Conservation (phyloP, 2,113 vertebrate species). For the Phoxinus phoxinus region DNA sequence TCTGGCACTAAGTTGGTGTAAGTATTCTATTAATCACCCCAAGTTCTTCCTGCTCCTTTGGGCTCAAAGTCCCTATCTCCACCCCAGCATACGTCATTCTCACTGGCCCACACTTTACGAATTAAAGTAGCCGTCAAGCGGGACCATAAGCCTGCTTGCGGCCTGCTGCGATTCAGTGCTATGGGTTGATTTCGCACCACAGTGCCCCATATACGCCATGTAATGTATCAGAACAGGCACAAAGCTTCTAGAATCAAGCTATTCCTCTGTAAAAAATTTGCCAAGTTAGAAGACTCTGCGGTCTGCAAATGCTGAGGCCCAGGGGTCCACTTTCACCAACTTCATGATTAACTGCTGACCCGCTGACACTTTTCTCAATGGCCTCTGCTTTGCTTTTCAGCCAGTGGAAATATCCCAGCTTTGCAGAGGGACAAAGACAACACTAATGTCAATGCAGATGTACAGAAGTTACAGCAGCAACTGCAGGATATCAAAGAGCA, state of each 20-base stretch:
- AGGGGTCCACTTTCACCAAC: not conserved
- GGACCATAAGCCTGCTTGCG: not conserved
- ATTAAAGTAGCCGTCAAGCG: not conserved
- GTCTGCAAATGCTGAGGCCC: slow-evolving; percentile 12
- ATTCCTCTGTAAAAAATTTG: not conserved
- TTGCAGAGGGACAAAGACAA: slow-evolving; percentile 98
- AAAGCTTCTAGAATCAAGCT: not conserved
- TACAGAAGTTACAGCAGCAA: slow-evolving; percentile 97
- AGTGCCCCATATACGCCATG: not conserved
- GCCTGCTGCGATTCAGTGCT: slow-evolving; percentile 5
- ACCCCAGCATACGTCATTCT: not conserved
- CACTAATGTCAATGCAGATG: slow-evolving; percentile 97
- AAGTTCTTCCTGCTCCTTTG: slow-evolving; percentile 61
- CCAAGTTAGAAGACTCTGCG: not conserved
- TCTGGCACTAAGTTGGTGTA: slow-evolving; percentile 85
- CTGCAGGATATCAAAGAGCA: slow-evolving; percentile 99
- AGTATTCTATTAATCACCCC: slow-evolving; percentile 72
- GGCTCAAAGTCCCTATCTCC: slow-evolving; percentile 40
- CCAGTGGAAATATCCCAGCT: slow-evolving; percentile 93
- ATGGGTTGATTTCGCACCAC: not conserved
- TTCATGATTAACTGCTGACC: not conserved
- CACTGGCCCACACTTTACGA: not conserved
- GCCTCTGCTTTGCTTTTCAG: slow-evolving; percentile 70
- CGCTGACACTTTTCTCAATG: not conserved
- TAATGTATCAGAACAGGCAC: not conserved